These are phyloP conservation scores for Daboia siamensis DNA, from an alignment of 2,113 vertebrate genomes.

Conservation along the genomic window DNA sequence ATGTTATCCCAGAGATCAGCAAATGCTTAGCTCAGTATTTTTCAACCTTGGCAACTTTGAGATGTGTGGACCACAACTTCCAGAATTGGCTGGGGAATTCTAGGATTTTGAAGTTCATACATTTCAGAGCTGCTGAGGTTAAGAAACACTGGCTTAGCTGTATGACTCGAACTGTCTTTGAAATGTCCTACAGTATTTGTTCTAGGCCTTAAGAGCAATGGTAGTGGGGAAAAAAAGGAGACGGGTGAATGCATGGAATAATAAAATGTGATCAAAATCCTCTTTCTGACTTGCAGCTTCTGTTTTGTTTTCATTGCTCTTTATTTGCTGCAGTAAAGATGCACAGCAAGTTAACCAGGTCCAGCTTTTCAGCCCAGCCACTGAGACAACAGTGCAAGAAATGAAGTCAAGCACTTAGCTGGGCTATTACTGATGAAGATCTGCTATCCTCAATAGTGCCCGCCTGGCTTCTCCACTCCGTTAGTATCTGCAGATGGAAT, in stretches of 20 bases:
- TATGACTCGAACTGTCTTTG: neutral
- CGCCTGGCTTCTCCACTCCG: slow-evolving; percentile 10
- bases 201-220: neutral
- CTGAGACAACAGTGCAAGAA: slow-evolving; percentile 17
- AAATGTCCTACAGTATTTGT: neutral
- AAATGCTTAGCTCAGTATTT: neutral
- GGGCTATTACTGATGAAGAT: slow-evolving; percentile 25
- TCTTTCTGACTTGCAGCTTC: neutral
- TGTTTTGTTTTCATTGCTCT: neutral
- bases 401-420: slow-evolving; percentile 6
- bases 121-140: neutral
- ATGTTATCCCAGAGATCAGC: neutral
- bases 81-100: neutral
- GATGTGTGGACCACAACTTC: neutral
- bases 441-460: neutral
- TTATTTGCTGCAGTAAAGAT: slow-evolving; percentile 7
- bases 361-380: slow-evolving; percentile 16
- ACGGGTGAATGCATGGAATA: neutral
- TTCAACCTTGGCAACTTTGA: neutral
- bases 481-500: slow-evolving; percentile 27
- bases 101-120: neutral
- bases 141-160: neutral
- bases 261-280: slow-evolving; percentile 6
- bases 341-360: slow-evolving; percentile 23
- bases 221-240: neutral